These are phyloP conservation scores for Ceryle rudis DNA, from an alignment of 2,797 vertebrate genomes.

Conservation along the genomic window DNA sequence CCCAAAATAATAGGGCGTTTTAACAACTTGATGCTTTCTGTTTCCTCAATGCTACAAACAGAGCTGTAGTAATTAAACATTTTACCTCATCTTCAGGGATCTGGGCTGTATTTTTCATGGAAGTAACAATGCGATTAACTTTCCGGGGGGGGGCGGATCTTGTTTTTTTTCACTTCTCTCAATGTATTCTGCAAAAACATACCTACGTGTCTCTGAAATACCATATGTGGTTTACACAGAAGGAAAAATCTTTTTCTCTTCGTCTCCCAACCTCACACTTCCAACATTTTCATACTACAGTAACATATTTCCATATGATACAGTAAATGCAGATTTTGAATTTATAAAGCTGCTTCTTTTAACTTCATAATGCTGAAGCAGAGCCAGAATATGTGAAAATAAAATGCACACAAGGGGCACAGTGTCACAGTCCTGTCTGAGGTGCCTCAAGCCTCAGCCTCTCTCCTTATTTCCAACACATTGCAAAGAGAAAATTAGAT, in stretches of 20 bases:
- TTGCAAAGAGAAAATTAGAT: slow-evolving; percentile 11
- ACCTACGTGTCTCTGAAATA: neutral
- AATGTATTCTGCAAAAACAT: neutral
- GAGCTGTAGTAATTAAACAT: neutral
- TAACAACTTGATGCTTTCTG: neutral
- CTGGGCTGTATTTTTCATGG: neutral
- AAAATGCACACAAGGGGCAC: neutral
- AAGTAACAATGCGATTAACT: neutral
- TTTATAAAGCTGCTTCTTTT: slow-evolving; percentile 7
- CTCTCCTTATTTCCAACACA: neutral
- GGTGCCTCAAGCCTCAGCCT: slow-evolving; percentile 25
- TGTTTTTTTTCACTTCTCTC: neutral
- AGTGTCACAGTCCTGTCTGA: neutral
- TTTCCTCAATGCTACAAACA: neutral
- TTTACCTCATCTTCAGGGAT: neutral
- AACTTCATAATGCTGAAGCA: neutral
- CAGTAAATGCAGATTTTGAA: neutral
- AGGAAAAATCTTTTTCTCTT: neutral
- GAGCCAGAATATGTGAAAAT: slow-evolving; percentile 24
- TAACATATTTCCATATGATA: neutral
- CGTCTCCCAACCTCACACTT: neutral
- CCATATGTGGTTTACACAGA: neutral
- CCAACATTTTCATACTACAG: neutral
- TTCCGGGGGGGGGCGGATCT: neutral
- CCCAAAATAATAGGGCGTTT: neutral